Conservation (phyloP, 2,113 vertebrate species). For the Hassar affinis region DNA sequence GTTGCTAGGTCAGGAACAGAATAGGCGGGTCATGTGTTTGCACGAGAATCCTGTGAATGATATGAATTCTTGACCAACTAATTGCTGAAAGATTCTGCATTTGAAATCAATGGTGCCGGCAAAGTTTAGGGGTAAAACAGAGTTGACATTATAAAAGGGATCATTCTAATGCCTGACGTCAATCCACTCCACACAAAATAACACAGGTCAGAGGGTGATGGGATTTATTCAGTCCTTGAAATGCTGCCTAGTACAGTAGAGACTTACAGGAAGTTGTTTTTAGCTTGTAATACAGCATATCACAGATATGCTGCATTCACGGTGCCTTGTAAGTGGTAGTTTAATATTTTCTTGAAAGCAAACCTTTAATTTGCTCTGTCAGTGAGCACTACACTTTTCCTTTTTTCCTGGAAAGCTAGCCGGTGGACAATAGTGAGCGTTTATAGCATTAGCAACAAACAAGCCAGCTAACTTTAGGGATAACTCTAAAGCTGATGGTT, state of each 20-base stretch:
- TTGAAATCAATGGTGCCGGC: not conserved
- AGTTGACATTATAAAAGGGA: slow-evolving; percentile 9
- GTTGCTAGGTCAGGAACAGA: too few species aligned
- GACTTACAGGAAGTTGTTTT: not conserved
- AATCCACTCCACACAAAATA: slow-evolving; percentile 15
- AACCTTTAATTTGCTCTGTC: not conserved
- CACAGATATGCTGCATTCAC: not conserved
- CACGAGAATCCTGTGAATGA: not conserved
- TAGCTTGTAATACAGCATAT: not conserved
- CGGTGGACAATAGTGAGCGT: not conserved
- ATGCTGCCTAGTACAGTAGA: not conserved
- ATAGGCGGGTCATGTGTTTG: not conserved
- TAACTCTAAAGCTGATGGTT: not conserved
- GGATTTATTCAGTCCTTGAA: not conserved
- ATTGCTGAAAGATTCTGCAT: not conserved
- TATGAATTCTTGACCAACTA: not conserved
- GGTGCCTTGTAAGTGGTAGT: not conserved
- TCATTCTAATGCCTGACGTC: slow-evolving; percentile 29
- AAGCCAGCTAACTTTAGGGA: not conserved
- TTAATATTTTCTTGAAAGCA: not conserved
- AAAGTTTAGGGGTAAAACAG: not conserved
- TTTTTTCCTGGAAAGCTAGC: too few species aligned
- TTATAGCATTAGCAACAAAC: not conserved
- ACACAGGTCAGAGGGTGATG: not conserved
- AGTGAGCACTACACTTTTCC: not conserved